Evolutionary conservation across 2,113 vertebrate genomes (phyloP), one percentile per base, ranked within the genome.

Genomic region (Ptilonorhynchus violaceus): DNA sequence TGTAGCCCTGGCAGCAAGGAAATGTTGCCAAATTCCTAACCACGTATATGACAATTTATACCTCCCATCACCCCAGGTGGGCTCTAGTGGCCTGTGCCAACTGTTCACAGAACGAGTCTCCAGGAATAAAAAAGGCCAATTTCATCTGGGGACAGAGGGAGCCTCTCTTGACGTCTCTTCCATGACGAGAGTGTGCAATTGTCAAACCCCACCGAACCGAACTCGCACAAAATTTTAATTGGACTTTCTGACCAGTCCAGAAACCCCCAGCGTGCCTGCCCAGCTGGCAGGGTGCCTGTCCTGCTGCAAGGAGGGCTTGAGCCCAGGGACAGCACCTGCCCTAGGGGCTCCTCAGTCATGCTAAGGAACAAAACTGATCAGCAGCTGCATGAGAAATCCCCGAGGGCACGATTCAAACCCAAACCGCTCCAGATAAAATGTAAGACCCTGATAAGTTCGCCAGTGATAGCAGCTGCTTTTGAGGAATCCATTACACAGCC

Each of bases 41-140:
- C 44, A 37, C 11, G 49, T 53, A 3, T 1, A 47, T 14, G 23
- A 28, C 28, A 78, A 41, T 42, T 52, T 62, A 35, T 5, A 33
- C 9, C 7, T 67, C 58, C 25, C 15, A 15, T 19, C 1, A 3
- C 3, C 30, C 19, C n/a, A 17, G 1, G 2, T 13, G 16, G 31
- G 47, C 30, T 92, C 37, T 20, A 2, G 35, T 7, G 42, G 22
- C 15, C 19, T 30, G 7, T 27, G 5, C 12, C 50, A 93, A 13
- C 23, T 73, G 30, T 7, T 41, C 49, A 89, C 52, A 74, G 33
- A 62, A 59, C 2, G 7, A 24, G 4, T 10, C 23, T 39, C 27
- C 59, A 42, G 46, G 20, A n/a, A 7, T 12, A 64, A 39, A 44
- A 70, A 49, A 63, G 8, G 21, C 7, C 24, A 74, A 2, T 22